phyloP scores from a whole-genome alignment of 2,888 invertebrate species.

The Caenorhabditis sp. region DNA sequence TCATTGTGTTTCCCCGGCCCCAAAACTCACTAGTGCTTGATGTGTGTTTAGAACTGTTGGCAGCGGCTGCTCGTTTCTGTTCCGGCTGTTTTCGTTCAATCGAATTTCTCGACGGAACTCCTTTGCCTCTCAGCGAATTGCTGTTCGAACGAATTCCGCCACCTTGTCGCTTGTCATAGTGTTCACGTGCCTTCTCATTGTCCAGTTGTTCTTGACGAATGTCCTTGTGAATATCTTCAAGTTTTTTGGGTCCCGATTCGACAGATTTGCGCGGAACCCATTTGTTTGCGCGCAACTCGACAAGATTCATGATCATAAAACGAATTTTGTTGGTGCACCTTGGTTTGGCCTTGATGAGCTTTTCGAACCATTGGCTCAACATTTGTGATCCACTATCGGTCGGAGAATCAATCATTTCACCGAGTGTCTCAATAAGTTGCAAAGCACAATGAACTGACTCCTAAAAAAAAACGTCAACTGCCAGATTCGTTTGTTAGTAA shows the following conservation, averaged over 20 bases:
- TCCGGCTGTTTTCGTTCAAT: slow-evolving; percentile 36
- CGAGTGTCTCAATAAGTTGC: slow-evolving; percentile 36
- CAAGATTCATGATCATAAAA: slow-evolving; percentile 57
- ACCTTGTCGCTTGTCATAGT: slow-evolving; percentile 25
- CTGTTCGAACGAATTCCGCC: slow-evolving; percentile 20
- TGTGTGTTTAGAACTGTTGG: slow-evolving; percentile 27
- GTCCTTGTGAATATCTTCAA: slow-evolving; percentile 55
- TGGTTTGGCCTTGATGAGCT: slow-evolving; percentile 24
- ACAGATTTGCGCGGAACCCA: slow-evolving; percentile 49
- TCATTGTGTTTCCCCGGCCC: too few species aligned
- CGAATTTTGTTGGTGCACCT: slow-evolving; percentile 48
- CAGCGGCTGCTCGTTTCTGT: slow-evolving; percentile 27
- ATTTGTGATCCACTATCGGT: slow-evolving; percentile 8
- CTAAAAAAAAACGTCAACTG: background rate
- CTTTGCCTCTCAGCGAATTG: slow-evolving; percentile 23
- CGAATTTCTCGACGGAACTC: slow-evolving; percentile 33
- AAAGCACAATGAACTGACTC: slow-evolving; percentile 46
- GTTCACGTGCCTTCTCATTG: slow-evolving; percentile 42
- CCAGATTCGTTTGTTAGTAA: too few species aligned
- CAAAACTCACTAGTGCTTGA: slow-evolving; percentile 14
- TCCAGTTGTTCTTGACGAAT: slow-evolving; percentile 49
- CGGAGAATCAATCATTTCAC: slow-evolving; percentile 11
- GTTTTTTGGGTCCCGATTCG: slow-evolving; percentile 57
- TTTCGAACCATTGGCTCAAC: slow-evolving; percentile 36
- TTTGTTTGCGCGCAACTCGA: slow-evolving; percentile 42